phyloP scores from a whole-genome alignment of 92 coral and sea anemone species.

The Palythoa heliodiscus region DNA sequence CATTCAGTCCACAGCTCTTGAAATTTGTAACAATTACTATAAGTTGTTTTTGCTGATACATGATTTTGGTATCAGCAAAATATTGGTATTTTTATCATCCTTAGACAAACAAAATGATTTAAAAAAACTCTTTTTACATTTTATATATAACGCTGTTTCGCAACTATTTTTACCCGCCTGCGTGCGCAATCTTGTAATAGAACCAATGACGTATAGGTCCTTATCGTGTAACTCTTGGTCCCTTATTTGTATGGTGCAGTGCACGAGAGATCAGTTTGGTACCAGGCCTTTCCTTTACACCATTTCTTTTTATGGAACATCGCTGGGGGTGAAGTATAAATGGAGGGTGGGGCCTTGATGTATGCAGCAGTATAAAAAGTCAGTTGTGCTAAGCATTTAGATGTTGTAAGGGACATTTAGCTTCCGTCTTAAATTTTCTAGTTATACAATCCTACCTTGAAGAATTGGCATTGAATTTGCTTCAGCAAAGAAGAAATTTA shows the following conservation, averaged over 20 bases:
- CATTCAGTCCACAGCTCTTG: no score
- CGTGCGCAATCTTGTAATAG: slow-evolving; percentile 7
- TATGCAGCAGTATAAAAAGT: slow-evolving; percentile 42
- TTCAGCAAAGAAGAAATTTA: not conserved
- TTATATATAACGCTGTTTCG: not conserved
- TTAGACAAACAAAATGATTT: not conserved
- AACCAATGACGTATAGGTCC: slow-evolving; percentile 18
- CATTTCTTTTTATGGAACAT: slow-evolving; percentile 89
- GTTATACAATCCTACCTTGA: not conserved
- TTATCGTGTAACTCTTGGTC: not conserved
- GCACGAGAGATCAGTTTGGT: slow-evolving; percentile 3
- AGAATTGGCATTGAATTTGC: slow-evolving; percentile 13
- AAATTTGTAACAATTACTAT: no score
- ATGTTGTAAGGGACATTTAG: not conserved
- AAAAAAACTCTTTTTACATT: not conserved
- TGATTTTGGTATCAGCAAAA: not conserved
- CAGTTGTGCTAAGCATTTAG: not conserved
- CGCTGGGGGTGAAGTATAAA: slow-evolving; percentile 98
- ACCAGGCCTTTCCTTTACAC: slow-evolving; percentile 42
- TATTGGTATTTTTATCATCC: not conserved
- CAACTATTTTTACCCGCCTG: slow-evolving; percentile 22
- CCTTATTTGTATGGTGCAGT: slow-evolving; percentile 29
- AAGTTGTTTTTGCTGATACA: no score
- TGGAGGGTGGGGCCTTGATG: slow-evolving; percentile 91
- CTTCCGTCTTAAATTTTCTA: slow-evolving; percentile 39